Conservation (phyloP, 2,797 vertebrate genomes). For the Myripristis murdjan region DNA sequence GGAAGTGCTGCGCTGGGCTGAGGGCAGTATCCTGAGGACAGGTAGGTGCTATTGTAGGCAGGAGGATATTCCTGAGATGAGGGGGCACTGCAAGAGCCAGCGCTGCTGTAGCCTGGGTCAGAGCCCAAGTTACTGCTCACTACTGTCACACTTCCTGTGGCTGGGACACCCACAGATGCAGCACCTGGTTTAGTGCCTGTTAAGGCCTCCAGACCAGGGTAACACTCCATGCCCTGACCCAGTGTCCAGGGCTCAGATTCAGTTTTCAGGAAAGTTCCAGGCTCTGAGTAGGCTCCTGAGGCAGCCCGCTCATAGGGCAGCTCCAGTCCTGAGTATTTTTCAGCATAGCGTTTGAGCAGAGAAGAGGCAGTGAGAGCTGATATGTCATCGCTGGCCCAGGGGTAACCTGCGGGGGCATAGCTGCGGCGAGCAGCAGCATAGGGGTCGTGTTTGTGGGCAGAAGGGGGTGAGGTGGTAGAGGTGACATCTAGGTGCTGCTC, state of each 20-base stretch:
- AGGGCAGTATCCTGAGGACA: conserved; percentile 91
- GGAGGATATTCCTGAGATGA: conserved; percentile 91
- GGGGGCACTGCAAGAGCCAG: conserved; percentile 71
- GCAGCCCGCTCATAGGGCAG: conserved; percentile 89
- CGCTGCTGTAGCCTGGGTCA: conserved; percentile 71
- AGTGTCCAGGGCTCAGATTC: conserved; percentile 92
- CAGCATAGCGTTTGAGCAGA: conserved; percentile 95
- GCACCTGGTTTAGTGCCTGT: conserved; percentile 82
- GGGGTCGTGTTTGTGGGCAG: conserved; percentile 91
- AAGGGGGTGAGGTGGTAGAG: conserved; percentile 93
- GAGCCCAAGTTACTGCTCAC: conserved; percentile 80
- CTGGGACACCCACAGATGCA: conserved; percentile 77
- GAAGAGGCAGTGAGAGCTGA: conserved; percentile 96
- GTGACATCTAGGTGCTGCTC: conserved; percentile 98
- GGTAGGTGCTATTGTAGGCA: conserved; percentile 90
- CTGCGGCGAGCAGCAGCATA: conserved; percentile 87
- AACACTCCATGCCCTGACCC: conserved; percentile 86
- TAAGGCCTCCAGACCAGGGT: conserved; percentile 89
- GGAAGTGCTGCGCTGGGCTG: conserved; percentile 87
- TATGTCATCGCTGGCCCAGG: conserved; percentile 97
- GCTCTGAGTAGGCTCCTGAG: conserved; percentile 84
- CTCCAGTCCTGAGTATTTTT: conserved; percentile 95
- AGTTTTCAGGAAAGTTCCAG: conserved; percentile 90
- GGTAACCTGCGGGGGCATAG: conserved; percentile 89
- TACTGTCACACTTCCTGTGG: conserved; percentile 87